phyloP scores from a whole-genome alignment of 2,113 vertebrate genomes.

The Centrocercus urophasianus region DNA sequence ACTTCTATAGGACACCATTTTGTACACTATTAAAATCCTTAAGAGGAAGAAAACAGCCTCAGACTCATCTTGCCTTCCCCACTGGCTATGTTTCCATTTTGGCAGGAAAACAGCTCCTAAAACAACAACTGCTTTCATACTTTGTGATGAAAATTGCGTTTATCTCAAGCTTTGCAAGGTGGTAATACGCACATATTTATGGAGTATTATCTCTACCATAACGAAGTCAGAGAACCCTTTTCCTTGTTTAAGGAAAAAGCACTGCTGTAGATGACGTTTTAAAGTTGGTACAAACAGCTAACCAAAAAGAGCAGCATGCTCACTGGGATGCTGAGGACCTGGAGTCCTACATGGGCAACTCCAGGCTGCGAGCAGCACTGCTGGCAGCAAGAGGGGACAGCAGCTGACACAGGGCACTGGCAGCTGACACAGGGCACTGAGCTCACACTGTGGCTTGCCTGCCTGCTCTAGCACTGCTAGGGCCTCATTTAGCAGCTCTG shows the following conservation, averaged over 20 bases:
- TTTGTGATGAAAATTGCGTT: background rate
- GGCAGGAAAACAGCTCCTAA: background rate
- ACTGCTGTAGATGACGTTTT: background rate
- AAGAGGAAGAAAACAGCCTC: background rate
- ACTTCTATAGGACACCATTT: background rate
- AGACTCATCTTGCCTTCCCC: background rate
- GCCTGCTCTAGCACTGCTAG: background rate
- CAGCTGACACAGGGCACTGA: background rate
- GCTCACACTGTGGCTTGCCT: background rate
- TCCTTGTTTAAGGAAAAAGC: background rate
- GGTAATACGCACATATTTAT: background rate
- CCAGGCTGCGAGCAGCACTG: background rate
- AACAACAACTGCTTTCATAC: background rate
- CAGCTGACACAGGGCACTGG: background rate
- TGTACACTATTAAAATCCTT: background rate
- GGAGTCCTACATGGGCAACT: background rate
- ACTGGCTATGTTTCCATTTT: background rate
- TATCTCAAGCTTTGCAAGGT: background rate
- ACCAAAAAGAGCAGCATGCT: background rate
- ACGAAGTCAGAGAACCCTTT: rapidly evolving
- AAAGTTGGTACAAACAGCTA: background rate
- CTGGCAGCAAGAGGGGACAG: rapidly evolving
- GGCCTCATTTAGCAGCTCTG: background rate
- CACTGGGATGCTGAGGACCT: background rate
- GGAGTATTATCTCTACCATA: background rate